Conservation (phyloP, 1,140 invertebrate genomes). For the Drosophila repleta region DNA sequence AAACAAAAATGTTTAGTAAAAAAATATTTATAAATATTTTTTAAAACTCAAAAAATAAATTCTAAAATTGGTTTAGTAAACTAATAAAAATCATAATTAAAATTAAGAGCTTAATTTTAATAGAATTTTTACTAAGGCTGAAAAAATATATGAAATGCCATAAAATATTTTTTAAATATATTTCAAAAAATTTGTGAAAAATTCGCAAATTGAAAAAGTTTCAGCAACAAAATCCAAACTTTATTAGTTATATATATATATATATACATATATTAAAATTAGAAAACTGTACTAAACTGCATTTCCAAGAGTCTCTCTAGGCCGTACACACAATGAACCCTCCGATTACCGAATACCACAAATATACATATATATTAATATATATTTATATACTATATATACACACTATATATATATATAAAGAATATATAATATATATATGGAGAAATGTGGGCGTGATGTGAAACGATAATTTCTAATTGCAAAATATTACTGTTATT, state of each 20-base stretch:
- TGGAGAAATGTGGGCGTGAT: conserved; percentile 33
- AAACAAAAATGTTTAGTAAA: too few relatives aligned
- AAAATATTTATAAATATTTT: too few relatives aligned
- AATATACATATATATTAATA: not conserved
- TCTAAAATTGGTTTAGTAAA: too few relatives aligned
- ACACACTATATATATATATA: not conserved
- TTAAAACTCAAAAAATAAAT: too few relatives aligned
- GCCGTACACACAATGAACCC: conserved; percentile 19
- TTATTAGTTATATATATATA: not conserved
- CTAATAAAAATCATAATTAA: too few relatives aligned
- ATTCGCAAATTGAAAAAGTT: not conserved
- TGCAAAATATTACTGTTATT: conserved; percentile 76
- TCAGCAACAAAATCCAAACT: not conserved
- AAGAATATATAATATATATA: conserved; percentile 9
- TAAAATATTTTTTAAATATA: not conserved
- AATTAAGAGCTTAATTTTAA: too few relatives aligned
- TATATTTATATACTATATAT: conserved; percentile 9
- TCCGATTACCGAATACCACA: conserved; percentile 14
- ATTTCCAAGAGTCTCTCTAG: conserved; percentile 65
- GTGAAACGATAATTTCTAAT: conserved; percentile 70
- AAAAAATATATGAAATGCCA: not conserved
- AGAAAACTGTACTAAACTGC: conserved; percentile 45
- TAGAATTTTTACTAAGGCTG: not conserved
- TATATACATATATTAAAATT: not conserved
- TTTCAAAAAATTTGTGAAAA: not conserved